Evolutionary conservation across 2,888 invertebrate species (phyloP).

Genomic region (Agelastica alni): DNA sequence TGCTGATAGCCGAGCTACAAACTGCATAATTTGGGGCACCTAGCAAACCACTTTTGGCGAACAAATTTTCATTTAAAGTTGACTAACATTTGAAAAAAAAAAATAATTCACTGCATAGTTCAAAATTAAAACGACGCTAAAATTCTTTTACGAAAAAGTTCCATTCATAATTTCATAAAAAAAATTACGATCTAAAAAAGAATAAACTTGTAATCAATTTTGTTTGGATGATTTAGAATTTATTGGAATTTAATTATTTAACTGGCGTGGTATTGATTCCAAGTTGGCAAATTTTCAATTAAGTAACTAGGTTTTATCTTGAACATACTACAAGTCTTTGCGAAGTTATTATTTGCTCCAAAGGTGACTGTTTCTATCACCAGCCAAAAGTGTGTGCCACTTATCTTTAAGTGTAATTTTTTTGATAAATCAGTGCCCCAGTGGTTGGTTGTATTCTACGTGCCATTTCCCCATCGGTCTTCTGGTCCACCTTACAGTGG

Average conservation of each 20-base stretch:
- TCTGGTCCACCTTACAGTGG: constrained; percentile 50
- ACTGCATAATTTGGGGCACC: constrained; percentile 5
- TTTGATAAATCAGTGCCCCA: constrained; percentile 19
- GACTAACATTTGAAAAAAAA: neutral
- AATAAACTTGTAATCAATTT: too few species aligned
- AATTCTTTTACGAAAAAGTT: too few species aligned
- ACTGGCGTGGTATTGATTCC: too few species aligned
- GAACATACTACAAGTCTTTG: neutral
- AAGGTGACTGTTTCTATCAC: too few species aligned
- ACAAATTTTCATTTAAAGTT: neutral
- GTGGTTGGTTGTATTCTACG: constrained; percentile 34
- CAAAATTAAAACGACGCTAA: too few species aligned
- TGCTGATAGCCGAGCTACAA: constrained; percentile 32
- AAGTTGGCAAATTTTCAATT: neutral
- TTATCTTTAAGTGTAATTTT: neutral
- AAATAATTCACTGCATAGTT: too few species aligned
- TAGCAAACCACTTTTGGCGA: neutral
- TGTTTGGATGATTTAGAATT: too few species aligned
- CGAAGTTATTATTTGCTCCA: too few species aligned
- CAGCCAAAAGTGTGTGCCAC: constrained; percentile 1
- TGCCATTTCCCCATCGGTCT: constrained; percentile 57
- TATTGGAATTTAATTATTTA: too few species aligned
- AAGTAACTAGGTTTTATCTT: neutral
- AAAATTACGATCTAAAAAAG: too few species aligned
- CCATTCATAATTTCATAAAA: too few species aligned